Percentiles rank a stretch among this genome's conserved stretches.
Evolutionary conservation across 2,113 vertebrate species (phyloP).

Genomic region (Actinemys pallida): DNA sequence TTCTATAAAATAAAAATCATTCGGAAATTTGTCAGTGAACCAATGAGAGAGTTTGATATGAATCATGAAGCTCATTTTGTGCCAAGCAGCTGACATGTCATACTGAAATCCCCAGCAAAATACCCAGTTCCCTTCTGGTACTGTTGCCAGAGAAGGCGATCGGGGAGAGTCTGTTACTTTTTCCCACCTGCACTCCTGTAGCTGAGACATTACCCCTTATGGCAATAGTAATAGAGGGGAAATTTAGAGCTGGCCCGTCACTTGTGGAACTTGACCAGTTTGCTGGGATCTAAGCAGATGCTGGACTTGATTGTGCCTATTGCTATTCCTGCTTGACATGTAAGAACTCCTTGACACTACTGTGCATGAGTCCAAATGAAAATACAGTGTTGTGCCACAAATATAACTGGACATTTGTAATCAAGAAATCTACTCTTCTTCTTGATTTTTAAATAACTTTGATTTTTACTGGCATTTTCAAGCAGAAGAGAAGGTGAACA

Average conservation of each 20-base stretch:
- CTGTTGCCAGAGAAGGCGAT: background rate
- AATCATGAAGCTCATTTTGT: background rate
- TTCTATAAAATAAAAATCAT: background rate
- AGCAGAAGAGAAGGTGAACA: background rate
- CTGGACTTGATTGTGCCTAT: accelerated
- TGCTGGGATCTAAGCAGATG: background rate
- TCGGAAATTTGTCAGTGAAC: background rate
- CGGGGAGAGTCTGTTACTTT: background rate
- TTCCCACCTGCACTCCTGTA: background rate
- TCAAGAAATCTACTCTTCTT: background rate
- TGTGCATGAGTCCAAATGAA: background rate
- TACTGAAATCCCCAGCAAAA: background rate
- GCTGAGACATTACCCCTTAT: background rate
- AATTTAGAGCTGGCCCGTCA: background rate
- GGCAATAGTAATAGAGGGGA: background rate
- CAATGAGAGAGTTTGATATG: background rate
- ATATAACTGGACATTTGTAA: background rate
- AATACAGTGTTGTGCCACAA: background rate
- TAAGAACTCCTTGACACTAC: background rate
- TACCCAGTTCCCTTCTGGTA: background rate
- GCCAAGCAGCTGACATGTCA: background rate
- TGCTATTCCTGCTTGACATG: background rate
- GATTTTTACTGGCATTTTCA: background rate
- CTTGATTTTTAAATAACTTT: background rate
- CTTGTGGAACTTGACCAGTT: background rate